Percentiles rank a stretch among this genome's conserved stretches.
phyloP scores from a whole-genome alignment of 2,113 vertebrate species.

The Halichoeres trimaculatus region DNA sequence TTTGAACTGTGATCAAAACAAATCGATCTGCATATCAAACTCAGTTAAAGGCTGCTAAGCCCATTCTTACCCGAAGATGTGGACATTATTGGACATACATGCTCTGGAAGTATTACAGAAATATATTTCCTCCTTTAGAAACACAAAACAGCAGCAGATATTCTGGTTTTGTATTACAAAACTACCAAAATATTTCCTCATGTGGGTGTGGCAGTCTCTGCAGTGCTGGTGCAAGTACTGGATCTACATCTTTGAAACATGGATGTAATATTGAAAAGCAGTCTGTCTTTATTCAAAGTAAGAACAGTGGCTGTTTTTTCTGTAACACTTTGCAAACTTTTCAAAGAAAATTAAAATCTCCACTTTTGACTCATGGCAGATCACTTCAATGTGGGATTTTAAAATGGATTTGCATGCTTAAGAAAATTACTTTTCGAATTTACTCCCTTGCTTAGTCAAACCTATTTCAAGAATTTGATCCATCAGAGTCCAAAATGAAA shows the following conservation, averaged over 20 bases:
- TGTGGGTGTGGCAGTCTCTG: conserved; percentile 47
- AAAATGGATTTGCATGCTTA: background rate
- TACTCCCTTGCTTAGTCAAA: background rate
- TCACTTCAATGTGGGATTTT: conserved; percentile 1
- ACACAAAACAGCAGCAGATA: conserved; percentile 18
- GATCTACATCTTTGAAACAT: background rate
- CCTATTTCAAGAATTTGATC: conserved; percentile 1
- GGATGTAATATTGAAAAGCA: no score
- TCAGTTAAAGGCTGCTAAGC: background rate
- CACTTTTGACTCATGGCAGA: background rate
- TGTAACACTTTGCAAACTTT: conserved; percentile 17
- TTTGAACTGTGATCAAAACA: background rate
- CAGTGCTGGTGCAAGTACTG: conserved; percentile 2
- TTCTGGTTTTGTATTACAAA: background rate
- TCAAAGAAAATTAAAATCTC: background rate
- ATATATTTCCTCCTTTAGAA: background rate
- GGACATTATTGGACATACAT: background rate
- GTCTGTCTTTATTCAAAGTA: background rate
- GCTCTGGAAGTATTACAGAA: background rate
- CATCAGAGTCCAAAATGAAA: background rate
- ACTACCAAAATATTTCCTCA: conserved; percentile 49
- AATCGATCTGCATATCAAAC: background rate
- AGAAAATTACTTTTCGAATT: conserved; percentile 21
- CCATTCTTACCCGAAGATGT: background rate
- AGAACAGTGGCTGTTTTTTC: background rate